A percentile compares a stretch with the other conserved stretches of the same genome.
These are phyloP conservation scores for Plectropomus leopardus DNA, from an alignment of 2,113 vertebrate species.

Conservation along the genomic window DNA sequence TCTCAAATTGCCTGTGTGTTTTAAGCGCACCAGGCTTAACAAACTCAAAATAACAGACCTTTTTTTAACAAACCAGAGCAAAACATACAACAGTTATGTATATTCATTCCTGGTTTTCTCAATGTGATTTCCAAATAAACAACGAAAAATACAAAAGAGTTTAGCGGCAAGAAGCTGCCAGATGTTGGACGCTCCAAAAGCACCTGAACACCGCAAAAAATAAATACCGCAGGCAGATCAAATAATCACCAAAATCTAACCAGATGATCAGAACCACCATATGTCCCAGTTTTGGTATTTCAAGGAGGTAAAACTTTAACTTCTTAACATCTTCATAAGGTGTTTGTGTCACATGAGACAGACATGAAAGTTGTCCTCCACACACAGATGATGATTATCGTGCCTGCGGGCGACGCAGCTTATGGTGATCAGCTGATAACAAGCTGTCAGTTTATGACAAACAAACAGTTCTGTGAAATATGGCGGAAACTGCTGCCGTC, in stretches of 20 bases:
- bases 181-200: not conserved
- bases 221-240: not conserved
- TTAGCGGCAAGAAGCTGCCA: not conserved
- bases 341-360: not conserved
- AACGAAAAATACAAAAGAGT: not conserved
- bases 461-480: not conserved
- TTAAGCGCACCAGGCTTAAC: no score
- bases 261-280: not conserved
- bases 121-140: not conserved
- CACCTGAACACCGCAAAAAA: not conserved
- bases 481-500: not conserved
- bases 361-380: not conserved
- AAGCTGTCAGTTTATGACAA: constrained; percentile 35
- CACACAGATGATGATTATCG: no score
- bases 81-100: not conserved
- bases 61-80: not conserved
- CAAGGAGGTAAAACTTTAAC: not conserved
- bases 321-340: not conserved
- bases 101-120: not conserved
- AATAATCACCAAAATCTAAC: not conserved
- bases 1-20: no score
- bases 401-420: not conserved
- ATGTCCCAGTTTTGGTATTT: not conserved
- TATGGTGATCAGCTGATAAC: constrained; percentile 16
- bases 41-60: no score